phyloP scores from a whole-genome alignment of 2,888 invertebrate genomes.

The Pharmacophagus antenor region DNA sequence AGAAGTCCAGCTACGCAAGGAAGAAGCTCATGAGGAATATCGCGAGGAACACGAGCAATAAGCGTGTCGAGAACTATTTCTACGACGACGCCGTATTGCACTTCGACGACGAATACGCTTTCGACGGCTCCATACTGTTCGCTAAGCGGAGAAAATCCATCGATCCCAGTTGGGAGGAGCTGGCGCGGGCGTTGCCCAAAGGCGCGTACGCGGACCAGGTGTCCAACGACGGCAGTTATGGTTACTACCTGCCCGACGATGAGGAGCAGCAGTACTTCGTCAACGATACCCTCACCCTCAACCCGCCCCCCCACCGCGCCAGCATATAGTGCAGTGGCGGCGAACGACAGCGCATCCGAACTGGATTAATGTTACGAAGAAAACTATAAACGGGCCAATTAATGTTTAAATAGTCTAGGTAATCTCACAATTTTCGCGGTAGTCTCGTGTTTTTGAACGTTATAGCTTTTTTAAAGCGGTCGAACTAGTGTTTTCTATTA shows the following conservation, averaged over 20 bases:
- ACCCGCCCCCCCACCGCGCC: constrained; percentile 69
- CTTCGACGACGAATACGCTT: constrained; percentile 74
- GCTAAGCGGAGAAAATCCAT: constrained; percentile 75
- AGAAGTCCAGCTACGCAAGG: constrained; percentile 71
- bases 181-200: constrained; percentile 56
- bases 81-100: constrained; percentile 74
- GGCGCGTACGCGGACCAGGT: constrained; percentile 52
- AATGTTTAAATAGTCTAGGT: constrained; percentile 46
- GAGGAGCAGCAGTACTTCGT: constrained; percentile 66
- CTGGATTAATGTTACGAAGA: constrained; percentile 43
- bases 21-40: constrained; percentile 74
- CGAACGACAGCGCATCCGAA: constrained; percentile 29
- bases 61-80: constrained; percentile 66
- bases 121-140: constrained; percentile 73
- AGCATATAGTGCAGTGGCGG: constrained; percentile 65
- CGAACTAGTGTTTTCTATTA: constrained; percentile 2
- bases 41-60: constrained; percentile 62
- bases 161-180: constrained; percentile 63
- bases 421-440: constrained; percentile 63
- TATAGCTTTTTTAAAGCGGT: constrained; percentile 66
- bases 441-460: constrained; percentile 49
- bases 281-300: constrained; percentile 73
- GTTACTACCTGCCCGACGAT: constrained; percentile 71
- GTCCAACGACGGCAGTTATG: constrained; percentile 72
- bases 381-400: constrained; percentile 61